phyloP scores from a whole-genome alignment of 2,797 vertebrate species.

The Gephyroberyx darwinii region DNA sequence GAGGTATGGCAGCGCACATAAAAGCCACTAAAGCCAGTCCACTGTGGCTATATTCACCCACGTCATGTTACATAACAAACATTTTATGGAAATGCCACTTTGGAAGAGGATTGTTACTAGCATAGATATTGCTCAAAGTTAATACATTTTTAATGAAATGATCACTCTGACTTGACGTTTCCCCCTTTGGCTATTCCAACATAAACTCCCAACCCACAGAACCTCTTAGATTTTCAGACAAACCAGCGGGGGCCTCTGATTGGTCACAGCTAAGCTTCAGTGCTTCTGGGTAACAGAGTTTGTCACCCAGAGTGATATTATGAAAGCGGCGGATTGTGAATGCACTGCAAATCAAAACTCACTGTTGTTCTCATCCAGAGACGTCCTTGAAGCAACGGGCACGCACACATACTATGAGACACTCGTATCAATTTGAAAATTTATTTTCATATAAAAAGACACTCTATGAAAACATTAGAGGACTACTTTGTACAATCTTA shows the following conservation, averaged over 20 bases:
- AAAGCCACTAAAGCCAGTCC: background rate
- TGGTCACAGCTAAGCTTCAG: constrained; percentile 69
- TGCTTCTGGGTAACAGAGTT: constrained; percentile 70
- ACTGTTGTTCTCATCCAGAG: constrained; percentile 27
- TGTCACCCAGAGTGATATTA: constrained; percentile 60
- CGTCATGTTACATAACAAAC: constrained; percentile 33
- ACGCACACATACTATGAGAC: constrained; percentile 56
- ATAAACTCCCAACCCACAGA: constrained; percentile 60
- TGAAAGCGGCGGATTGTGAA: constrained; percentile 55
- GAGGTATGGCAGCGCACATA: no score
- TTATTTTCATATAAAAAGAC: constrained; percentile 88
- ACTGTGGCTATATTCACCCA: constrained; percentile 23
- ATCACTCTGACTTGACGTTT: constrained; percentile 59
- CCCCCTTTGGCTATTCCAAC: constrained; percentile 45
- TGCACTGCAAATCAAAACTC: constrained; percentile 51
- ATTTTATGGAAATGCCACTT: constrained; percentile 18
- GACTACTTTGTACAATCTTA: constrained; percentile 85
- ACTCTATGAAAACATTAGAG: constrained; percentile 87
- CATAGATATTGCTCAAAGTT: constrained; percentile 49
- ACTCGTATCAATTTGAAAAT: constrained; percentile 80
- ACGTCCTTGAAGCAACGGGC: constrained; percentile 49
- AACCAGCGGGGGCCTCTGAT: constrained; percentile 58
- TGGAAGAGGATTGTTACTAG: constrained; percentile 44
- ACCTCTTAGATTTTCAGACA: constrained; percentile 59
- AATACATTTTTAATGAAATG: constrained; percentile 55